phyloP scores from a whole-genome alignment of 2,113 vertebrate genomes.

The Peromyscus californicus region DNA sequence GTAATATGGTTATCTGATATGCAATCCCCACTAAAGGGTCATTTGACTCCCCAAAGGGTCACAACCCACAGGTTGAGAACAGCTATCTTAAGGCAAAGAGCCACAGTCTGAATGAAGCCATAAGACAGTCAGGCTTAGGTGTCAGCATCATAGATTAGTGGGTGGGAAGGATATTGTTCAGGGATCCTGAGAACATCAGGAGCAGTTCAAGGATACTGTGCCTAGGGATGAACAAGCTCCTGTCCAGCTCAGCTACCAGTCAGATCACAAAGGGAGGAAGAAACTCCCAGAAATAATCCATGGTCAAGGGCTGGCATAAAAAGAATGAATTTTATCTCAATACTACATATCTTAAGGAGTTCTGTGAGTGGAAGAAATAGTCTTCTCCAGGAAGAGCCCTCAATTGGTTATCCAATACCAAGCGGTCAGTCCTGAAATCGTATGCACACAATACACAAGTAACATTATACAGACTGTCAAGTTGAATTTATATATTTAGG shows the following conservation, averaged over 20 bases:
- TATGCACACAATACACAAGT: not conserved
- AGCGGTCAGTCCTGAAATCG: not conserved
- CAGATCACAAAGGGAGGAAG: not conserved
- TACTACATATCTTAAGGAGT: not conserved
- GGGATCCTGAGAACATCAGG: not conserved
- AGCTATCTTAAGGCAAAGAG: not conserved
- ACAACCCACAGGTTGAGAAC: not conserved
- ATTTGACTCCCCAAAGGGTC: not conserved
- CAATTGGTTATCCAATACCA: too few relatives aligned
- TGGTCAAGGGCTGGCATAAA: not conserved
- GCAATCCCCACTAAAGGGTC: too few relatives aligned
- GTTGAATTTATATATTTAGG: not conserved
- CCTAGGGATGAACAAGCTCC: not conserved
- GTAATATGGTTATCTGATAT: too few relatives aligned
- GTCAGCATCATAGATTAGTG: not conserved
- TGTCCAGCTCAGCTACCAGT: not conserved
- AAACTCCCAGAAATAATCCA: not conserved
- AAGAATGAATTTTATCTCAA: not conserved
- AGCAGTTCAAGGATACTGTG: not conserved
- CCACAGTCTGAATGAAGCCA: not conserved
- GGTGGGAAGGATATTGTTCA: not conserved
- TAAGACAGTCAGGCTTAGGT: not conserved
- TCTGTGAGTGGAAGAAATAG: not conserved
- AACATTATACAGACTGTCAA: not conserved
- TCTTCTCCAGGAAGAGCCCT: not conserved